phyloP scores from a whole-genome alignment of 2,888 invertebrate genomes.

The Stenodema calcarata region DNA sequence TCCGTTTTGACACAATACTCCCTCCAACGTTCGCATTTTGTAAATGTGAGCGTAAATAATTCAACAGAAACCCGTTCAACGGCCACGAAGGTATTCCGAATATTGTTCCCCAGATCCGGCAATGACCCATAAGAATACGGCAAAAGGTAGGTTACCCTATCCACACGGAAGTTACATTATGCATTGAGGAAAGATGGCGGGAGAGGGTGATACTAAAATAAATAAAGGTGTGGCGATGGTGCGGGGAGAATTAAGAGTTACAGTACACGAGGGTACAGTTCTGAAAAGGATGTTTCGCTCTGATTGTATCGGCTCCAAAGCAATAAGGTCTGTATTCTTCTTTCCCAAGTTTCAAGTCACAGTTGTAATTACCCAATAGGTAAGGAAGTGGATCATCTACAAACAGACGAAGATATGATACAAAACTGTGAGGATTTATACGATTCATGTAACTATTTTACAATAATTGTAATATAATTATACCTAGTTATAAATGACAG shows the following conservation, averaged over 20 bases:
- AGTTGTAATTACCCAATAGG: too few species aligned
- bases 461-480: too few species aligned
- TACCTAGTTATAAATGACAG: too few species aligned
- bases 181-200: background rate
- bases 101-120: background rate
- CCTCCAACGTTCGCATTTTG: background rate
- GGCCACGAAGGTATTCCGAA: background rate
- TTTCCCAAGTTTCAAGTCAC: background rate
- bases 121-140: background rate
- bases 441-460: too few species aligned
- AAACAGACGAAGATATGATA: too few species aligned
- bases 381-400: too few species aligned
- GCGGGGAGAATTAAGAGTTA: background rate
- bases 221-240: background rate
- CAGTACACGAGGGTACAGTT: background rate
- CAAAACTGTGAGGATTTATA: too few species aligned
- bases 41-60: background rate
- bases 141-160: background rate
- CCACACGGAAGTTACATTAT: background rate
- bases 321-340: background rate
- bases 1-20: too few species aligned
- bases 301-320: background rate
- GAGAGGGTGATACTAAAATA: background rate
- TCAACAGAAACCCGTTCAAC: background rate
- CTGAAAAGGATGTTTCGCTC: background rate